Base-by-base conservation (phyloP, 2,888 invertebrate genomes). In the Yponomeuta sedellus region DNA sequence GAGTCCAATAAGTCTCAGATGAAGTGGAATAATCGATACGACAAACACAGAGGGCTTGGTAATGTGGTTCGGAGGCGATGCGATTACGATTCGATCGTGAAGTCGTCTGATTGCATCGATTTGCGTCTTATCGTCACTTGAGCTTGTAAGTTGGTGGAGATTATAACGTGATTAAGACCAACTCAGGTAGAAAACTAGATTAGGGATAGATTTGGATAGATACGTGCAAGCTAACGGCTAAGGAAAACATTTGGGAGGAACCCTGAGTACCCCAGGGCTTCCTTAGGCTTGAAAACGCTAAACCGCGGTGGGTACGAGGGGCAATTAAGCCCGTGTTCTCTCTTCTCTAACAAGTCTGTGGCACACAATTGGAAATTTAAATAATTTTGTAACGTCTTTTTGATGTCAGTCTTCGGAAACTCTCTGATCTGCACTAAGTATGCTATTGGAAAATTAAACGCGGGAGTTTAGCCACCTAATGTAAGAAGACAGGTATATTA, bases 11-110 rank as follows among this genome's bases (percentile, higher is more conserved):
- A 85, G 79, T 76, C 84, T 82, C 80, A 85, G 83, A 87, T 83
- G 88, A 86, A 83, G 85, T 80, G 86, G 85, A 88, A 89, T 88
- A 88, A 89, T 89, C 88, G 86, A 84, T 82, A 79, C 80, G 88
- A 88, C 88, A 89, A 88, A 89, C 88, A 88, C 85, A 87, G 85
- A 88, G 85, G 87, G 77, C 74, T 74, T 75, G 73, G 74, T 75
- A 76, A 75, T 70, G 71, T 70, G 72, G 78, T 77, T 76, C 75
- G 82, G 83, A 87, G 83, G 79, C 81, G 72, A 72, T 71, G 71
- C 65, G 66, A 66, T 65, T 63, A 64, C 34, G 19, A 64, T 67
- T 64, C 57, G 66, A 66, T 63, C 57, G 63, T 66, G 66, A 63
- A 34, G 28, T 16, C 66, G 66, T 64, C 19, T 34, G 57, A 63